Base-by-base conservation (phyloP, 2,113 vertebrate species). In the Archocentrus centrarchus region DNA sequence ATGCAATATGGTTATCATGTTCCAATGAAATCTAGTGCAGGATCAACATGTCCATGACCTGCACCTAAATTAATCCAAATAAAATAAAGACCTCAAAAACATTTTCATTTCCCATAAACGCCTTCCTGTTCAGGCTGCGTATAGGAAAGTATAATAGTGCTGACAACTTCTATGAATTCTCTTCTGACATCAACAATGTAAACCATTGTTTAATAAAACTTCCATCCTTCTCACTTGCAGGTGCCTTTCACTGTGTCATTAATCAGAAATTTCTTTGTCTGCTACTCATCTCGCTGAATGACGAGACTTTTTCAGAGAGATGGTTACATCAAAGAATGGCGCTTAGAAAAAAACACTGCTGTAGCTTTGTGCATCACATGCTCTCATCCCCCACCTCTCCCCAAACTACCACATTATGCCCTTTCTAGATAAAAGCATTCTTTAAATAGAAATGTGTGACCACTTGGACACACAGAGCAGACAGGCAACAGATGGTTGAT, bases 361-460 rank as follows among this genome's bases (percentile, higher is more conserved):
- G 17, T 41, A 20, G 57, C 18, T 44, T 7, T 47, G 80, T 73
- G 50, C 62, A 41, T 20, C 70, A 63, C 20, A 20, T 11, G n/a
- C 60, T 17, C 37, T 22, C 39, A 15, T 47, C 17, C 35, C 30
- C 58, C 57, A 11, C 24, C 80, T 62, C 59, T 59, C 62, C 58
- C 59, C 37, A 73, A 60, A 83, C 58, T 3, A 79, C 22, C 76
- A 35, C 79, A 63, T 77, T 60, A 79, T 85, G 86, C 80, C 84
- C 86, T 91, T 92, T 85, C 39, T n/a, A 84, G 88, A 91, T 91
- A 57, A 92, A 92, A 90, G 88, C 55, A 0, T 75, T 66, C 84
- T 83, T 86, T 80, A 86, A 88, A 93, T 78, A 93, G 79, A 88
- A 85, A 85, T 3, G 75, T 59, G 68, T 66, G 81, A 89, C 53